Conservation (phyloP, 2,797 vertebrate genomes). For the Chaetodon trifasciatus region DNA sequence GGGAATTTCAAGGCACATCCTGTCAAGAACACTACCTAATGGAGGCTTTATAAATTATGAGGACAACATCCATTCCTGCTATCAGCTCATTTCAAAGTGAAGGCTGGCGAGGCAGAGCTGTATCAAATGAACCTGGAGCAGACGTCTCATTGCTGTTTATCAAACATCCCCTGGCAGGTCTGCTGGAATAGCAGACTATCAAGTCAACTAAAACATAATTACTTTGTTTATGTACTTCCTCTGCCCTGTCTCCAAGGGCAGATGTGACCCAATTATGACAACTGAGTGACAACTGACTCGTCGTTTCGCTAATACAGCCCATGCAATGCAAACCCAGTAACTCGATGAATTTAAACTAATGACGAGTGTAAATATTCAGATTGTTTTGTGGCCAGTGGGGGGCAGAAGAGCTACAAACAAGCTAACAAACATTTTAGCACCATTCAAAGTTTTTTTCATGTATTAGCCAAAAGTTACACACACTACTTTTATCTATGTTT, state of each 20-base stretch:
- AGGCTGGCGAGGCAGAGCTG: slow-evolving; percentile 52
- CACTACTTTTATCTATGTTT: neutral
- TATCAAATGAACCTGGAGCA: slow-evolving; percentile 70
- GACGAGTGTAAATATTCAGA: neutral
- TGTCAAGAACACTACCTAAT: slow-evolving; percentile 69
- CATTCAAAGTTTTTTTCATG: neutral
- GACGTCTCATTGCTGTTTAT: slow-evolving; percentile 72
- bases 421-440: neutral
- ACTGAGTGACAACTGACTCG: slow-evolving; percentile 66
- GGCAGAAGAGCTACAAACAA: neutral
- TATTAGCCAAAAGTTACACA: neutral
- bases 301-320: slow-evolving; percentile 41
- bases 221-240: slow-evolving; percentile 73
- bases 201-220: slow-evolving; percentile 74
- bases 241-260: slow-evolving; percentile 75
- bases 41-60: slow-evolving; percentile 73
- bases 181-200: slow-evolving; percentile 62
- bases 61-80: slow-evolving; percentile 60
- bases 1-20: slow-evolving; percentile 62
- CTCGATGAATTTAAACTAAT: neutral
- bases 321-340: neutral
- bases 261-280: slow-evolving; percentile 77
- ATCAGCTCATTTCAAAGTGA: slow-evolving; percentile 72
- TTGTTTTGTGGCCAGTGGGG: neutral
- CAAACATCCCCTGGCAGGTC: slow-evolving; percentile 67